phyloP scores from a whole-genome alignment of 2,888 invertebrate genomes.

The Orthonychiurus folsomi region DNA sequence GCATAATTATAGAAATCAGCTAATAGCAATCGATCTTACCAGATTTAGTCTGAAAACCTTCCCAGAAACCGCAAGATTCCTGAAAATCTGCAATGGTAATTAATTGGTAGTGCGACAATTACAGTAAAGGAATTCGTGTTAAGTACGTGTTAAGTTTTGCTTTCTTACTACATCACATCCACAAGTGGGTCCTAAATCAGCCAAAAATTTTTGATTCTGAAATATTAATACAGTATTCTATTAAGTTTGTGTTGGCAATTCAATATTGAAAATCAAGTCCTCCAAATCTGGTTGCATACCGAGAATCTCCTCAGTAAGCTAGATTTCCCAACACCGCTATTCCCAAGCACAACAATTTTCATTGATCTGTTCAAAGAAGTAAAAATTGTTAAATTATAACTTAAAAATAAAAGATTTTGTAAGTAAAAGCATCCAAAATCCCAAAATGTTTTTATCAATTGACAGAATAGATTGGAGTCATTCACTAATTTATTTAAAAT shows the following conservation, averaged over 20 bases:
- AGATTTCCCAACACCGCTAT: slow-evolving; percentile 28
- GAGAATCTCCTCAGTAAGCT: slow-evolving; percentile 25
- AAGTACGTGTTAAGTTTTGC: background rate
- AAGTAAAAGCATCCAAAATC: background rate
- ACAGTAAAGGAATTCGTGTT: background rate
- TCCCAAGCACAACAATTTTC: slow-evolving; percentile 23
- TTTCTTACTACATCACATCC: slow-evolving; percentile 22
- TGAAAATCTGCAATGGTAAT: slow-evolving; percentile 16
- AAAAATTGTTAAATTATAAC: no score
- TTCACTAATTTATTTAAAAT: no score
- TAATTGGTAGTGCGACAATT: no score
- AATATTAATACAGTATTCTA: slow-evolving; percentile 1
- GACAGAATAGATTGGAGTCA: no score
- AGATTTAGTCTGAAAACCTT: slow-evolving; percentile 33
- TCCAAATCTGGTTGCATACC: no score
- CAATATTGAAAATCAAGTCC: no score
- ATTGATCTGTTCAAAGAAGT: slow-evolving; percentile 11
- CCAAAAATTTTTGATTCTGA: slow-evolving; percentile 18
- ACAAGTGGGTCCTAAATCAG: slow-evolving; percentile 16
- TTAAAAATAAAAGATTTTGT: no score
- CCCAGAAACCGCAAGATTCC: slow-evolving; percentile 33
- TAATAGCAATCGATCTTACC: slow-evolving; percentile 19
- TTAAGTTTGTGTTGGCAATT: no score
- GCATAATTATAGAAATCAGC: no score
- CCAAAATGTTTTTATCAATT: background rate